Evolutionary conservation across 2,797 vertebrate genomes (phyloP).

Genomic region (Lutra lutra): DNA sequence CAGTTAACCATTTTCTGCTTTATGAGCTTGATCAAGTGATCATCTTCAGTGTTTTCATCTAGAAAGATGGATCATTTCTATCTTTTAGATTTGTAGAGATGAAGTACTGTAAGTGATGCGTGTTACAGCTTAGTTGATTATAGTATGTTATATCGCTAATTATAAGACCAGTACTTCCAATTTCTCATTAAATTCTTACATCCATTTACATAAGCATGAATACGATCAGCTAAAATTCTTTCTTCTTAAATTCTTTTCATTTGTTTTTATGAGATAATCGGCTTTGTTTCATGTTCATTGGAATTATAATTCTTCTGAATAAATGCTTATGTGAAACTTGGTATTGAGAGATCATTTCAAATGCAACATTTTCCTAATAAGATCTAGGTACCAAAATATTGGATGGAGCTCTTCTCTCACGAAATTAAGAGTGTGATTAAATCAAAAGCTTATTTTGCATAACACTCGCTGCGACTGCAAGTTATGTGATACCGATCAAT

Average conservation of each 20-base stretch:
- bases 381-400: neutral
- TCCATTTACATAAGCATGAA: neutral
- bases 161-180: neutral
- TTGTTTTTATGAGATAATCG: neutral
- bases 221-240: neutral
- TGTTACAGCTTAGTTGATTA: neutral
- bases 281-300: neutral
- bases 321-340: neutral
- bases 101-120: neutral
- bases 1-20: neutral
- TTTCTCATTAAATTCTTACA: neutral
- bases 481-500: neutral
- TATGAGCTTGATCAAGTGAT: neutral
- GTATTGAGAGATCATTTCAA: conserved; percentile 33
- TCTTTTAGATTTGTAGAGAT: neutral
- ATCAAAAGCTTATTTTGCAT: neutral
- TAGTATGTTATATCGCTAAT: neutral
- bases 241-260: neutral
- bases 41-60: neutral
- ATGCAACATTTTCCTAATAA: neutral
- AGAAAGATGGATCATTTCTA: neutral
- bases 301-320: neutral
- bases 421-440: neutral
- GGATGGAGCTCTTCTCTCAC: neutral
- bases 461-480: neutral